A percentile compares a stretch with the other conserved stretches of the same genome.
phyloP scores from a whole-genome alignment of 2,113 vertebrate genomes.

The Ranitomeya imitator region DNA sequence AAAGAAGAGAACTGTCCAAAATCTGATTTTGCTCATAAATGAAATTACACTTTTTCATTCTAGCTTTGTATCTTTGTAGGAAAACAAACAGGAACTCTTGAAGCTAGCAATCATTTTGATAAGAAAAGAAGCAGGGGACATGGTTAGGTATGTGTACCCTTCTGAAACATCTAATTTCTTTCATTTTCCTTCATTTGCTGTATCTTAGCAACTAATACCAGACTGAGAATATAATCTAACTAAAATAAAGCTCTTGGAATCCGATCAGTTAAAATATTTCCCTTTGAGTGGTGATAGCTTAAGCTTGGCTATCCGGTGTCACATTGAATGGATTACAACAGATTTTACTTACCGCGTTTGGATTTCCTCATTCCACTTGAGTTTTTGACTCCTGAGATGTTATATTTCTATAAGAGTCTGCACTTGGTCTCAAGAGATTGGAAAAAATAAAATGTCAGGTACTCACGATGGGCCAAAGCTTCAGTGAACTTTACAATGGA shows the following conservation, averaged over 20 bases:
- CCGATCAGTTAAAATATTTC: constrained; percentile 65
- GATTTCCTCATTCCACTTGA: constrained; percentile 59
- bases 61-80: constrained; percentile 61
- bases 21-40: constrained; percentile 68
- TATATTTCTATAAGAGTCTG: constrained; percentile 58
- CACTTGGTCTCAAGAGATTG: constrained; percentile 66
- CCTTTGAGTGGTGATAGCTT: constrained; percentile 64
- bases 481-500: background rate
- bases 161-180: constrained; percentile 63
- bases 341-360: constrained; percentile 60
- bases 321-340: constrained; percentile 60
- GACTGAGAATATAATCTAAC: constrained; percentile 69
- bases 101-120: constrained; percentile 69
- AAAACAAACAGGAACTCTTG: constrained; percentile 66
- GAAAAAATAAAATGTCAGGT: constrained; percentile 51
- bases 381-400: constrained; percentile 49
- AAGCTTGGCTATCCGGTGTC: constrained; percentile 63
- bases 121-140: constrained; percentile 67
- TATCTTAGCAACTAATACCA: constrained; percentile 74
- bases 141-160: constrained; percentile 18
- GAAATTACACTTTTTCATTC: constrained; percentile 55
- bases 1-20: constrained; percentile 68
- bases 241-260: constrained; percentile 70
- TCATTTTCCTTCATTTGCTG: constrained; percentile 62
- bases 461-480: constrained; percentile 63